These are phyloP conservation scores for Drosophila lini DNA, from an alignment of 1,140 invertebrate species.

Conservation along the genomic window DNA sequence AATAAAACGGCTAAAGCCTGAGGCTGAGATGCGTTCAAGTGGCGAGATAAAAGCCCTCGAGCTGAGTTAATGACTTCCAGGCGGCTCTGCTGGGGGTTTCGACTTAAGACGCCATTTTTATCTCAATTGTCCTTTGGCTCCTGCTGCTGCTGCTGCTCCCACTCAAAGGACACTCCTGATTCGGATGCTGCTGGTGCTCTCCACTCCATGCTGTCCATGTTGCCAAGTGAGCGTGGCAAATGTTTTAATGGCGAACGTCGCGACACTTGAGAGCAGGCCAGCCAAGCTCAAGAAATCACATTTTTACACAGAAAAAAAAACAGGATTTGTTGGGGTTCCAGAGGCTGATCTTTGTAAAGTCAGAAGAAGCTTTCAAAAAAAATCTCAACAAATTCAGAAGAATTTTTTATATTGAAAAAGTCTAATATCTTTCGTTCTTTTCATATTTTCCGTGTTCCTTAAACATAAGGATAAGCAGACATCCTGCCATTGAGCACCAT, in stretches of 20 bases:
- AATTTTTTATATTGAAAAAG: neutral
- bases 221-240: slow-evolving; percentile 73
- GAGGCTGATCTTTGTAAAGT: too few species aligned
- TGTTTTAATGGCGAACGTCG: slow-evolving; percentile 75
- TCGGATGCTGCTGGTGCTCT: slow-evolving; percentile 20
- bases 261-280: slow-evolving; percentile 74
- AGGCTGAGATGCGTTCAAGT: slow-evolving; percentile 69
- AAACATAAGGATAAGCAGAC: slow-evolving; percentile 25
- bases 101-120: slow-evolving; percentile 81
- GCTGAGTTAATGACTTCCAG: slow-evolving; percentile 77
- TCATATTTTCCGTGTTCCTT: neutral
- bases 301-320: neutral
- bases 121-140: slow-evolving; percentile 46
- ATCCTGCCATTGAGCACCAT: slow-evolving; percentile 44
- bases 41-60: slow-evolving; percentile 79
- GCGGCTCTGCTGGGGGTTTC: slow-evolving; percentile 56
- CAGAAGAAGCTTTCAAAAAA: neutral
- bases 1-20: neutral
- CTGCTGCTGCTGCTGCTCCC: slow-evolving; percentile 20
- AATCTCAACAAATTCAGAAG: too few species aligned
- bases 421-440: neutral
- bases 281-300: slow-evolving; percentile 8
- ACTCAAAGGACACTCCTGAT: slow-evolving; percentile 35
- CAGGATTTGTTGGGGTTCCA: too few species aligned
- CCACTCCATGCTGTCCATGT: slow-evolving; percentile 55